These are phyloP conservation scores for Irena cyanogastra DNA, from an alignment of 2,113 vertebrate genomes.

Conservation along the genomic window DNA sequence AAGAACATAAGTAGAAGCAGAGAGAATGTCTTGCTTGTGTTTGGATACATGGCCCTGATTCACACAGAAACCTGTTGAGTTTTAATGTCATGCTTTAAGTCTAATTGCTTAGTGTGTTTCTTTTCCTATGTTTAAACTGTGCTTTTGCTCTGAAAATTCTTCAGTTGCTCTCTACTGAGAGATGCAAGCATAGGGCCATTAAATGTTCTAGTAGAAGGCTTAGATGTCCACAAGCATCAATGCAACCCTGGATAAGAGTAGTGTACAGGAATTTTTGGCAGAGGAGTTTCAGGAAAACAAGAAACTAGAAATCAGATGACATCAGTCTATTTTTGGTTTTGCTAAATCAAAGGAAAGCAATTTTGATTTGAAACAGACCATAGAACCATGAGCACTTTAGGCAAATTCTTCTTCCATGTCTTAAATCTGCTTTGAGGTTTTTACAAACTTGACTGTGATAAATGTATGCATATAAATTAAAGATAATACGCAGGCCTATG, in stretches of 20 bases:
- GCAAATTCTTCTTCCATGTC: neutral
- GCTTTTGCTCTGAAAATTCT: neutral
- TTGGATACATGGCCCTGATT: neutral
- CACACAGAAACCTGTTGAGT: neutral
- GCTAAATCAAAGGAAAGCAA: neutral
- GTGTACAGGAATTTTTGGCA: neutral
- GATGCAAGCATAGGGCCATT: neutral
- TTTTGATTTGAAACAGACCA: neutral
- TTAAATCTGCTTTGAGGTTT: neutral
- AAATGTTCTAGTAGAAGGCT: neutral
- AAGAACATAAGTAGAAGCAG: neutral
- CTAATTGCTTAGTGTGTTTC: neutral
- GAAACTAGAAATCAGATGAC: neutral
- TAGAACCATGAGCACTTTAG: neutral
- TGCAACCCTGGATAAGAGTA: neutral
- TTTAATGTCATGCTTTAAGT: neutral
- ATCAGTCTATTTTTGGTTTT: neutral
- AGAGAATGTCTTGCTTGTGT: neutral
- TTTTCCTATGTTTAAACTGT: neutral
- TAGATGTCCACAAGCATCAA: neutral
- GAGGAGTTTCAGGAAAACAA: neutral
- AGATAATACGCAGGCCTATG: neutral
- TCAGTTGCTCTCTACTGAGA: neutral
- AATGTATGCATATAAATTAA: neutral
- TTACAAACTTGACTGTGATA: neutral